Percentiles rank a stretch among this genome's conserved stretches.
Evolutionary conservation across 2,888 invertebrate genomes (phyloP).

Genomic region (Scaptomyza polygonia): DNA sequence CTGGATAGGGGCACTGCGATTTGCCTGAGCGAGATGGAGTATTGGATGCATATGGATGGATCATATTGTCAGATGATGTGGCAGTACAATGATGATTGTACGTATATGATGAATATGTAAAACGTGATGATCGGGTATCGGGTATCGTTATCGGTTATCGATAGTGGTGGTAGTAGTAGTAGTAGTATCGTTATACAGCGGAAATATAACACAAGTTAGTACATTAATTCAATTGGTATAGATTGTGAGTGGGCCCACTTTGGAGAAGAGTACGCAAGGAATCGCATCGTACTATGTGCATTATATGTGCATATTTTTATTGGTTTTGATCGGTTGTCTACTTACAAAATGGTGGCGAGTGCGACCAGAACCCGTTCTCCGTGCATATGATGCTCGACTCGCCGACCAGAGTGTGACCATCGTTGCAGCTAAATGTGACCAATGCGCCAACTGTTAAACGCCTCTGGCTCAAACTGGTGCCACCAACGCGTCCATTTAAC

Average conservation of each 20-base stretch:
- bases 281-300: constrained; percentile 62
- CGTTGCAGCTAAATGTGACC: constrained; percentile 90
- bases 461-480: constrained; percentile 85
- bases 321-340: constrained; percentile 64
- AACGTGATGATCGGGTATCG: constrained; percentile 46
- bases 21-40: constrained; percentile 86
- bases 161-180: constrained; percentile 18
- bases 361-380: constrained; percentile 94
- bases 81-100: constrained; percentile 27
- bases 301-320: constrained; percentile 38
- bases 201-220: constrained; percentile 73
- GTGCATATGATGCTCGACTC: constrained; percentile 94
- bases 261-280: constrained; percentile 57
- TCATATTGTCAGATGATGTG: constrained; percentile 37
- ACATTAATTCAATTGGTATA: constrained; percentile 65
- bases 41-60: constrained; percentile 48
- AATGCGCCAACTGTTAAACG: constrained; percentile 92
- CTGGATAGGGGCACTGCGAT: constrained; percentile 89
- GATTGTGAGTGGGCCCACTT: constrained; percentile 63
- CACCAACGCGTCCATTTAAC: constrained; percentile 87
- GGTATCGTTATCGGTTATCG: constrained; percentile 28
- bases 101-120: constrained; percentile 39
- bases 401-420: constrained; percentile 87
- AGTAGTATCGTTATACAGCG: constrained; percentile 58
- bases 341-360: constrained; percentile 92